Evolutionary conservation across 2,888 invertebrate genomes (phyloP), one percentile per base, ranked within the genome.

Genomic region (Rotaria magnacalcarata): DNA sequence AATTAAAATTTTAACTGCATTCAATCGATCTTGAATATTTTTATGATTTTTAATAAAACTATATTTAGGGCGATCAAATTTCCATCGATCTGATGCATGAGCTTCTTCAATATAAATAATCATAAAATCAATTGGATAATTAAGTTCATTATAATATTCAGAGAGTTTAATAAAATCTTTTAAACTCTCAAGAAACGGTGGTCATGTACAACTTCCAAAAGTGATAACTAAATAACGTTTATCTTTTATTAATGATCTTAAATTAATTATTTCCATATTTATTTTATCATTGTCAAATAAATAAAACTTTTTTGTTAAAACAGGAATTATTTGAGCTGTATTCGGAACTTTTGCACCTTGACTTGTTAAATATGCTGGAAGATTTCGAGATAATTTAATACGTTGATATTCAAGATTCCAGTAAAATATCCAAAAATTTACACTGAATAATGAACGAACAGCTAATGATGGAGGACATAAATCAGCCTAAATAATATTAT

Each of bases 131-230:
- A 88, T 89, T 52, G 87, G 85, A 34, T 87, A 84, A 47, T 87
- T 85, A 87, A 88, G 89, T 87, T 88, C 88, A 85, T 87, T 11
- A 11, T 67, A 16, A 67, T 34, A 67, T 16, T 34, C 87, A 67
- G 89, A 88, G 85, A 89, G 84, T 86, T 88, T 85, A 50, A 88
- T 88, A 87, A 89, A 89, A 80, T 87, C 87, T 85, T 87, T 88
- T 87, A 90, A 88, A 87, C 88, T 89, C 56, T 87, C 89, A 88
- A 89, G 88, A 87, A 89, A 90, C 85, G 90, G 89, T 21, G 89
- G 89, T 90, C 90, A 90, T 87, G 89, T 89, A 87, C 90, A 89
- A 87, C 90, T 90, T 43, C 90, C 90, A 84, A 90, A 90, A 88
- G 89, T 89, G 21, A 90, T 85, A 19, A 90, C 88, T 74, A 90